Evolutionary conservation across 2,797 vertebrate species (phyloP).

Genomic region (Myripristis jacobus): DNA sequence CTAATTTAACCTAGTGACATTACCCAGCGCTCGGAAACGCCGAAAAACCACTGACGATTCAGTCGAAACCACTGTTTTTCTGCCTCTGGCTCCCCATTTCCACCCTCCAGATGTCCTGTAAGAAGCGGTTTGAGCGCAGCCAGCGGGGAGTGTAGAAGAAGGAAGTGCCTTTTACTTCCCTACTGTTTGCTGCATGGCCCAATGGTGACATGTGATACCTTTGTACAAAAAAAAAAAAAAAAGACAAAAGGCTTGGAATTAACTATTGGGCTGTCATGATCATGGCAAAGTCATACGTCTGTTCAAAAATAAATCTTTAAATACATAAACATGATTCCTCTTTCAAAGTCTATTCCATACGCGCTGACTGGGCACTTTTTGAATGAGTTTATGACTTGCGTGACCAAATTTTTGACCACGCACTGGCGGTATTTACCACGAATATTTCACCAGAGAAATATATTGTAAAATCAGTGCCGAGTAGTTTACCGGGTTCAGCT

Average conservation of each 20-base stretch:
- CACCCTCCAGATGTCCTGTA: slow-evolving; percentile 16
- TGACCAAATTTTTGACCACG: too few relatives aligned
- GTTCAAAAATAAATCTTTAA: too few relatives aligned
- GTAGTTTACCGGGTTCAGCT: neutral
- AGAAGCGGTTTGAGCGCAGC: slow-evolving; percentile 26
- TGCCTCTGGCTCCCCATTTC: slow-evolving; percentile 47
- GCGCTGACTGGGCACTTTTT: too few relatives aligned
- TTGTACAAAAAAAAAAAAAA: slow-evolving; percentile 11
- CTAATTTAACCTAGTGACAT: slow-evolving; percentile 27
- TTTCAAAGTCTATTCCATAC: too few relatives aligned
- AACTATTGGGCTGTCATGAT: slow-evolving; percentile 32
- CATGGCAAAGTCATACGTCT: slow-evolving; percentile 16
- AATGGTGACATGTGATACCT: slow-evolving; percentile 81
- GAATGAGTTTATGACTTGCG: too few relatives aligned
- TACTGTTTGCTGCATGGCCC: slow-evolving; percentile 61
- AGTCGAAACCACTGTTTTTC: slow-evolving; percentile 1
- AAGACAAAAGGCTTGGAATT: slow-evolving; percentile 35
- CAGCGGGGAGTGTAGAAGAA: slow-evolving; percentile 69
- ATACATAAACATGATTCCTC: too few relatives aligned
- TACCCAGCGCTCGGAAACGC: neutral
- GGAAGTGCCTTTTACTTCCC: slow-evolving; percentile 86
- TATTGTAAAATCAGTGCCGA: too few relatives aligned
- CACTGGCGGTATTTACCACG: too few relatives aligned
- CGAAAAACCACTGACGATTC: neutral
- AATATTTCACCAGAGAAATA: too few relatives aligned